A percentile compares a stretch with the other conserved stretches of the same genome.
phyloP scores from a whole-genome alignment of 2,797 vertebrate genomes.

The Chanos chanos region DNA sequence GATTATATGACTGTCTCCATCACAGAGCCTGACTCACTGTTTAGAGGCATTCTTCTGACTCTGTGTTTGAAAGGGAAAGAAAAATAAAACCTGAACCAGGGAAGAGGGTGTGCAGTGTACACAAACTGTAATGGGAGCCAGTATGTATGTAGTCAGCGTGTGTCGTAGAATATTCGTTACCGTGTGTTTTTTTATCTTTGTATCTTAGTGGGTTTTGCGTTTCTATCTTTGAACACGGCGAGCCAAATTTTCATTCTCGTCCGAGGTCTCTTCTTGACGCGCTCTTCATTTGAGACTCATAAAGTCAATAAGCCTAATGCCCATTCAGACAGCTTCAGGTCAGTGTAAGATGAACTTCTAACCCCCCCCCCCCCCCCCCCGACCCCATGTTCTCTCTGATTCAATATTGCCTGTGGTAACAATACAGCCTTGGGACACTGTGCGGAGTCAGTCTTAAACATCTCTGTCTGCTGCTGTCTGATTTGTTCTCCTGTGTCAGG shows the following conservation, averaged over 20 bases:
- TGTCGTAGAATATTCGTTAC: neutral
- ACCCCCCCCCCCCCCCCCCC: neutral
- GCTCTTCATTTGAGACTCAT: neutral
- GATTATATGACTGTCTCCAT: slow-evolving; percentile 22
- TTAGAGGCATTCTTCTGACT: neutral
- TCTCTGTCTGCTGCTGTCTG: neutral
- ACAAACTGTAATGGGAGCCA: no score
- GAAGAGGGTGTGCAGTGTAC: no score
- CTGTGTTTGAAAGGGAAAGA: slow-evolving; percentile 8
- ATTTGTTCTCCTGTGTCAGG: neutral
- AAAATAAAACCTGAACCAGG: no score
- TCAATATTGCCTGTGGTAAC: neutral
- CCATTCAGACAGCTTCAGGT: no score
- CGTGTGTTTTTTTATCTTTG: no score
- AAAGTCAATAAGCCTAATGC: no score
- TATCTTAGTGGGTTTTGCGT: neutral
- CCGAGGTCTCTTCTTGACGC: neutral
- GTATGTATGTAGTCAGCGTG: neutral
- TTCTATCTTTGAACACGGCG: no score
- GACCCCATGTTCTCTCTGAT: neutral
- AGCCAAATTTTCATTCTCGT: no score
- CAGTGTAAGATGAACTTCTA: neutral
- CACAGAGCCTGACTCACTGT: neutral
- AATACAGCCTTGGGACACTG: slow-evolving; percentile 1
- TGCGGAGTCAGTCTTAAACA: slow-evolving; percentile 17